These are phyloP conservation scores for Choloepus hoffmanni DNA, from an alignment of 2,113 vertebrate genomes.

Conservation along the genomic window DNA sequence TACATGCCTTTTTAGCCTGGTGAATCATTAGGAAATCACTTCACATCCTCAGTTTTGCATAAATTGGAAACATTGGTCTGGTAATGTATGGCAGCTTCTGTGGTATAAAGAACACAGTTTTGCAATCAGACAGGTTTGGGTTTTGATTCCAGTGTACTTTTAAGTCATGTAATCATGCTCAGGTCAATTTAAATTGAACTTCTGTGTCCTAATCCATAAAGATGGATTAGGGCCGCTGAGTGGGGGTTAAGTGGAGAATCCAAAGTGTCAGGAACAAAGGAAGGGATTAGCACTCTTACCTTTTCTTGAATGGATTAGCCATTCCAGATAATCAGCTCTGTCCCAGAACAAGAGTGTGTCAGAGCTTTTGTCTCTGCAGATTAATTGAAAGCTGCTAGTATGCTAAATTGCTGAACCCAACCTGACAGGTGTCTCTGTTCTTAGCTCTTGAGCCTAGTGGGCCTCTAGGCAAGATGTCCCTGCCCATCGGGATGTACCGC, in stretches of 20 bases:
- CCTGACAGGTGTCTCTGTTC: constrained; percentile 82
- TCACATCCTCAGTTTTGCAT: not conserved
- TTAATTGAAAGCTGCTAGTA: not conserved
- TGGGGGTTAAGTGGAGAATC: not conserved
- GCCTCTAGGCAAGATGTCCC: constrained; percentile 88
- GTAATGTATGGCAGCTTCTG: not conserved
- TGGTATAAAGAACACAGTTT: not conserved
- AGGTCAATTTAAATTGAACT: not conserved
- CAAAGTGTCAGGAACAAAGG: not conserved
- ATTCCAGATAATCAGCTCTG: not conserved
- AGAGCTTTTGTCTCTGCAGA: not conserved
- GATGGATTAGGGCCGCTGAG: not conserved
- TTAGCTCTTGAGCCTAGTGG: constrained; percentile 88
- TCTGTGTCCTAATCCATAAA: not conserved
- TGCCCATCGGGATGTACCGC: constrained; percentile 90
- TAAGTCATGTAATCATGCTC: not conserved
- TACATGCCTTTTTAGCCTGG: not conserved
- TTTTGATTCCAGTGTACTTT: not conserved
- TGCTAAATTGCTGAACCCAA: not conserved
- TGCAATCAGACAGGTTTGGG: not conserved
- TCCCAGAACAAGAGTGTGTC: not conserved
- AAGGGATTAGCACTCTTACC: not conserved
- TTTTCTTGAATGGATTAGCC: not conserved
- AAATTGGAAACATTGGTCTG: not conserved
- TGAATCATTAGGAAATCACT: not conserved